Evolutionary conservation across 2,797 vertebrate species (phyloP).

Genomic region (Tolypeutes matacus): DNA sequence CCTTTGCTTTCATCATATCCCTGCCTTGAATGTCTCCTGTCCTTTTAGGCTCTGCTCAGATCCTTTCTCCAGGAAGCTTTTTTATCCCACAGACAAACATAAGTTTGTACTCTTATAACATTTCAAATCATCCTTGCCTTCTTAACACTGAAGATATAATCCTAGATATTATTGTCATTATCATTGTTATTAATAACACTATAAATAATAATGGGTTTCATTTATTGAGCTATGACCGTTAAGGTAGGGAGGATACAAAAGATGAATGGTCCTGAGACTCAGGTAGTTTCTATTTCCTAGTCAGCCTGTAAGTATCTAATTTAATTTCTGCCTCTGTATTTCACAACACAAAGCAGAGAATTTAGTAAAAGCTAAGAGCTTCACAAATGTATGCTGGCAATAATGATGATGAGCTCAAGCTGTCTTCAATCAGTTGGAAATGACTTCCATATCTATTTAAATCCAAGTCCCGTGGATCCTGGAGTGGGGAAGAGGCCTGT

Average conservation of each 20-base stretch:
- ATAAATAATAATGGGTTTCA: background rate
- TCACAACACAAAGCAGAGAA: conserved; percentile 20
- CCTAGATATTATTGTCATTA: background rate
- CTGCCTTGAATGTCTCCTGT: background rate
- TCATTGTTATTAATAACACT: background rate
- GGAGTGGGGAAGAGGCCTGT: background rate
- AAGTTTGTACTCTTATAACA: background rate
- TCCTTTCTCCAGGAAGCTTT: background rate
- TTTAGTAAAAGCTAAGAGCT: background rate
- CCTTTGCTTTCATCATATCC: background rate
- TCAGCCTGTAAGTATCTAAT: background rate
- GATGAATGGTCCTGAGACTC: background rate
- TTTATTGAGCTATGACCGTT: background rate
- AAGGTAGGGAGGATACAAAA: background rate
- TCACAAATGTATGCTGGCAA: background rate
- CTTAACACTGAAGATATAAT: background rate
- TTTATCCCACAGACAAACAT: background rate
- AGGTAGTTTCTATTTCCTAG: background rate
- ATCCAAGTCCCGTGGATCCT: background rate
- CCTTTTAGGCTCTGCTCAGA: background rate
- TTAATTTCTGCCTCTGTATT: background rate
- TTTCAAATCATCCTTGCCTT: background rate
- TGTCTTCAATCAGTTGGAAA: background rate
- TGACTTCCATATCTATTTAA: background rate
- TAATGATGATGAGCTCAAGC: background rate